Percentiles rank a stretch among this genome's conserved stretches.
Conservation (phyloP, 1,140 invertebrate species). For the Cyclargus thomasi region DNA sequence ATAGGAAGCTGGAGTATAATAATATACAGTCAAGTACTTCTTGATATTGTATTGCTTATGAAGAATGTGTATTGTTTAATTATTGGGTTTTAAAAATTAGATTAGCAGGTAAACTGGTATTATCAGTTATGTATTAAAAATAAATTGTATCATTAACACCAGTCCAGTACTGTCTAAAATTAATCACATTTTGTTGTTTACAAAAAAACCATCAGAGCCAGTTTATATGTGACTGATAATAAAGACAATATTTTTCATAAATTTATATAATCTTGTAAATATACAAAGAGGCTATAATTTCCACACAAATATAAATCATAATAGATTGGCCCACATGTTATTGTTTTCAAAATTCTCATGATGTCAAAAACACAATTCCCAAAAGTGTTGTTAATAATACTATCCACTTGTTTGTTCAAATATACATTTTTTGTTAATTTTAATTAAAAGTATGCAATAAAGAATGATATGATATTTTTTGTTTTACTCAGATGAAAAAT, state of each 20-base stretch:
- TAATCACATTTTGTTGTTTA: background rate
- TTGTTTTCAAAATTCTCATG: background rate
- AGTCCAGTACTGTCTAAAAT: background rate
- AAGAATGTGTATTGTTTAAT: constrained; percentile 21
- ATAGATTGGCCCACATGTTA: background rate
- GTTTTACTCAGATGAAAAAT: constrained; percentile 24
- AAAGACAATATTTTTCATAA: constrained; percentile 58
- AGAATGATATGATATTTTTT: constrained; percentile 35
- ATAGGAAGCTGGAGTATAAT: constrained; percentile 36
- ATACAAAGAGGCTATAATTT: background rate
- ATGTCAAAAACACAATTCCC: background rate
- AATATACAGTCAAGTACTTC: constrained; percentile 15
- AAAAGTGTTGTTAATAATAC: constrained; percentile 2
- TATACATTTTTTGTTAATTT: constrained; percentile 51
- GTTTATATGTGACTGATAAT: constrained; percentile 38
- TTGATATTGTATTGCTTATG: constrained; percentile 16
- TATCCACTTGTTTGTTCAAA: constrained; percentile 26
- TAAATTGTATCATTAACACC: background rate
- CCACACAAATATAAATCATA: background rate
- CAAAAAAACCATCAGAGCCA: constrained; percentile 6
- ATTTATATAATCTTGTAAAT: constrained; percentile 23
- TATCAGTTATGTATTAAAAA: background rate
- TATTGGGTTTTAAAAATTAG: constrained; percentile 11
- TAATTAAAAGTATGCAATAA: constrained; percentile 59
- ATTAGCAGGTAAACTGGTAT: background rate